Conservation (phyloP, 2,888 invertebrate genomes). For the Syrphus vitripennis region DNA sequence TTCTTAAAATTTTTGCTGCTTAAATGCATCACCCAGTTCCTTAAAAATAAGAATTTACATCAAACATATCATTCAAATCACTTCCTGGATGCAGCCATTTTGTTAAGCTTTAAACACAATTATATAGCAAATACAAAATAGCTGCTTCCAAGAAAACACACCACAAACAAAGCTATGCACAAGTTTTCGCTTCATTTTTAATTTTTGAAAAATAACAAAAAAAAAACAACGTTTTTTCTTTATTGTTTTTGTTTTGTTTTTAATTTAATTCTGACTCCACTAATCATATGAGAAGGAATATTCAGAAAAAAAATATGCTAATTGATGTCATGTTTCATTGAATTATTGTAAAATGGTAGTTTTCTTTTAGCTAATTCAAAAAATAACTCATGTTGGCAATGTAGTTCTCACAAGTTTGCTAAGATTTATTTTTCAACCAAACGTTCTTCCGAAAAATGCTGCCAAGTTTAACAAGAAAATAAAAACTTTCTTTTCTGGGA, state of each 20-base stretch:
- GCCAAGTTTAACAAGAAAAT: neutral
- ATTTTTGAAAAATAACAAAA: slow-evolving; percentile 11
- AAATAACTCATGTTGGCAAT: slow-evolving; percentile 67
- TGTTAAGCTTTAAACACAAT: neutral
- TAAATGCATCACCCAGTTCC: slow-evolving; percentile 50
- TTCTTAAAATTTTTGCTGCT: slow-evolving; percentile 60
- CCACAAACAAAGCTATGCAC: slow-evolving; percentile 63
- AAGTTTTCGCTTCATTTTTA: slow-evolving; percentile 63
- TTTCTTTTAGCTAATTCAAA: slow-evolving; percentile 58
- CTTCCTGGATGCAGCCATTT: slow-evolving; percentile 37
- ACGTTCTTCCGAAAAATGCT: slow-evolving; percentile 36
- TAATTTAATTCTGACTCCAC: slow-evolving; percentile 39
- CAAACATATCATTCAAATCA: slow-evolving; percentile 36
- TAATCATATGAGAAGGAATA: slow-evolving; percentile 57
- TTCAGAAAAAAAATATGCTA: slow-evolving; percentile 31
- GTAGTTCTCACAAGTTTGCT: slow-evolving; percentile 70
- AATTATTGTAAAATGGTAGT: slow-evolving; percentile 68
- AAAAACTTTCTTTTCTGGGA: slow-evolving; percentile 41
- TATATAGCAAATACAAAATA: neutral
- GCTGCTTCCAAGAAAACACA: slow-evolving; percentile 44
- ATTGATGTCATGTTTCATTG: slow-evolving; percentile 68
- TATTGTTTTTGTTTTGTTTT: too few relatives aligned
- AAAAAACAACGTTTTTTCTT: slow-evolving; percentile 16
- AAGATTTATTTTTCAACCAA: slow-evolving; percentile 60
- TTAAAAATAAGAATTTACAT: slow-evolving; percentile 28